These are phyloP conservation scores for Pherbina coryleti DNA, from an alignment of 2,888 invertebrate species.

Conservation along the genomic window DNA sequence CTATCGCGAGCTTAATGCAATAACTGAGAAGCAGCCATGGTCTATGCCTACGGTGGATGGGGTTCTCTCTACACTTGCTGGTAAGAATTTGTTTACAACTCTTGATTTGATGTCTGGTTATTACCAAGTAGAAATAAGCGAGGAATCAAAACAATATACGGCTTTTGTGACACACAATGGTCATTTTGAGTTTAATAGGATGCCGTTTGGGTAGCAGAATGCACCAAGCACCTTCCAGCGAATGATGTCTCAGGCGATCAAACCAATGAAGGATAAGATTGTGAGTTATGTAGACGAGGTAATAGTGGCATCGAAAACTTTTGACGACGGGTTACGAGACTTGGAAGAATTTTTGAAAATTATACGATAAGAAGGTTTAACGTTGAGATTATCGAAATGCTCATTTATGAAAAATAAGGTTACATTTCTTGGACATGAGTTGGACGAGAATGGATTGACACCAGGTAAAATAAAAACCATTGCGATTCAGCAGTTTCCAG, in stretches of 20 bases:
- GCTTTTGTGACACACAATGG: slow-evolving; percentile 53
- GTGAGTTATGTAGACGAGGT: slow-evolving; percentile 25
- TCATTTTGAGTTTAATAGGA: slow-evolving; percentile 59
- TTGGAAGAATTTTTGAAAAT: no score
- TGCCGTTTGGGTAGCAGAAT: slow-evolving; percentile 65
- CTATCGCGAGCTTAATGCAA: no score
- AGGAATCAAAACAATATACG: no score
- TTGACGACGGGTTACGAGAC: no score
- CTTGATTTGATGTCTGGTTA: slow-evolving; percentile 40
- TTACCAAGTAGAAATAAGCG: not conserved
- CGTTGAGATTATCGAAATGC: not conserved
- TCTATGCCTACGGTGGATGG: not conserved
- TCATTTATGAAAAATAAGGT: not conserved
- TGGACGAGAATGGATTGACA: no score
- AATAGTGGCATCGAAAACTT: not conserved
- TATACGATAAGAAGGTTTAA: slow-evolving; percentile 25
- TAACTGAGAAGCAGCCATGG: not conserved
- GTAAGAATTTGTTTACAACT: slow-evolving; percentile 33
- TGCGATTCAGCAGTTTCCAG: not conserved
- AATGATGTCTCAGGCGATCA: slow-evolving; percentile 38
- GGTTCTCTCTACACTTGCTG: not conserved
- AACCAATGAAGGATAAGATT: not conserved
- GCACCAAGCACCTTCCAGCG: slow-evolving; percentile 62
- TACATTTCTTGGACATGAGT: not conserved
- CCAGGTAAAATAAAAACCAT: not conserved